Percentiles rank a stretch among this genome's conserved stretches.
These are phyloP conservation scores for Crambe crambe DNA, from an alignment of 37 sponge, comb jelly and placozoan species.

Conservation along the genomic window DNA sequence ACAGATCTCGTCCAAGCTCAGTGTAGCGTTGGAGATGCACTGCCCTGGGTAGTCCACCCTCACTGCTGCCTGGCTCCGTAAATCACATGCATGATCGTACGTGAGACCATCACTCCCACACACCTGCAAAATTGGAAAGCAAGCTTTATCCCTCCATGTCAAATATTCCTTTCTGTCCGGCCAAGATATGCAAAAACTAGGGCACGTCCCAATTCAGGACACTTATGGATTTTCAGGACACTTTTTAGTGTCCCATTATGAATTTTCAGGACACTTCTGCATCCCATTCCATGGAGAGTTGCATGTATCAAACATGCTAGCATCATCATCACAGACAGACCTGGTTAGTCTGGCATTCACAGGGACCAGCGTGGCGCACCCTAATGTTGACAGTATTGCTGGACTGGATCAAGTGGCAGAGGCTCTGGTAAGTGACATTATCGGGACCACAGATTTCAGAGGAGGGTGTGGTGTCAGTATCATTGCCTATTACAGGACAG, in stretches of 20 bases:
- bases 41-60: conserved; percentile 41
- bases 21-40: background rate
- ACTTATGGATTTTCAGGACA: no score
- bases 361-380: conserved; percentile 33
- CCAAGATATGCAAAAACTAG: background rate
- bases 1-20: conserved; percentile 5
- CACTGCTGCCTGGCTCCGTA: conserved; percentile 15
- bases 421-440: conserved; percentile 21
- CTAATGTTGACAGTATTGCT: conserved; percentile 5
- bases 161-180: background rate
- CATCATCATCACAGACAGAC: conserved; percentile 2
- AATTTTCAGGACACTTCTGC: background rate
- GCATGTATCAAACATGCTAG: background rate
- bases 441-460: conserved; percentile 41
- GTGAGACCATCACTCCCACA: conserved; percentile 66
- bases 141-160: background rate
- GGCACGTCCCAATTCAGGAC: no score
- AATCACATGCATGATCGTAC: conserved; percentile 21
- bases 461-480: background rate
- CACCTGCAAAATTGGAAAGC: conserved; percentile 18
- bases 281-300: background rate
- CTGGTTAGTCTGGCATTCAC: conserved; percentile 28
- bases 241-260: no score
- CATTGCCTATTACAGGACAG: background rate
- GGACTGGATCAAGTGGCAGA: conserved; percentile 37